phyloP scores from a whole-genome alignment of 1,140 invertebrate species.

The Ceratina japonica region DNA sequence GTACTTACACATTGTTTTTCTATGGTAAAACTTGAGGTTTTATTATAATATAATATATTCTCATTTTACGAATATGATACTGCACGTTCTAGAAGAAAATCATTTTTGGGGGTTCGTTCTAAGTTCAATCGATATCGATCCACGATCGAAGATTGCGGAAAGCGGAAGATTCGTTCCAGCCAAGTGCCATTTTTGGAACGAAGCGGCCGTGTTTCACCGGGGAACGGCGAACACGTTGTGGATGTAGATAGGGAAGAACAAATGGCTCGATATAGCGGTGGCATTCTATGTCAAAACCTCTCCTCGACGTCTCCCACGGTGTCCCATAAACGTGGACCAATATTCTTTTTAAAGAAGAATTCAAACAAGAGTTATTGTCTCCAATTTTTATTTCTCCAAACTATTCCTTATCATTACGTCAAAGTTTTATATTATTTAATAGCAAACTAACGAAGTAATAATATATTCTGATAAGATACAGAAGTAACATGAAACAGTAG shows the following conservation, averaged over 20 bases:
- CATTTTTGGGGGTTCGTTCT: no score
- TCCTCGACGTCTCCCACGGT: conserved; percentile 7
- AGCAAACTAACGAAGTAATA: no score
- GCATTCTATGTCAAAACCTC: conserved; percentile 47
- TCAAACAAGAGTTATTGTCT: neutral
- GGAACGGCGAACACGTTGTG: conserved; percentile 50
- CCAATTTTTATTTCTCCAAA: neutral
- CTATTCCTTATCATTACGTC: no score
- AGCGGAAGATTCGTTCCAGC: conserved; percentile 64
- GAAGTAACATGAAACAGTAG: no score
- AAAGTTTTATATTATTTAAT: no score
- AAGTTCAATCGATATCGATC: conserved; percentile 29
- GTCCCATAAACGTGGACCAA: conserved; percentile 26
- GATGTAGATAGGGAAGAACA: conserved; percentile 67
- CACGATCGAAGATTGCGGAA: conserved; percentile 60
- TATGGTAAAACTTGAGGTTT: no score
- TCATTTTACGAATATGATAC: no score
- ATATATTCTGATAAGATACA: no score
- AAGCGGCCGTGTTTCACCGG: conserved; percentile 64
- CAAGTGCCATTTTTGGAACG: conserved; percentile 66
- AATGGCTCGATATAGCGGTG: conserved; percentile 62
- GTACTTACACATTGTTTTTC: no score
- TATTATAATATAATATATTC: neutral
- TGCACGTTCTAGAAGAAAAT: no score
- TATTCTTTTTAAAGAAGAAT: conserved; percentile 17